phyloP scores from a whole-genome alignment of 2,888 invertebrate genomes.

The Timandra comae region DNA sequence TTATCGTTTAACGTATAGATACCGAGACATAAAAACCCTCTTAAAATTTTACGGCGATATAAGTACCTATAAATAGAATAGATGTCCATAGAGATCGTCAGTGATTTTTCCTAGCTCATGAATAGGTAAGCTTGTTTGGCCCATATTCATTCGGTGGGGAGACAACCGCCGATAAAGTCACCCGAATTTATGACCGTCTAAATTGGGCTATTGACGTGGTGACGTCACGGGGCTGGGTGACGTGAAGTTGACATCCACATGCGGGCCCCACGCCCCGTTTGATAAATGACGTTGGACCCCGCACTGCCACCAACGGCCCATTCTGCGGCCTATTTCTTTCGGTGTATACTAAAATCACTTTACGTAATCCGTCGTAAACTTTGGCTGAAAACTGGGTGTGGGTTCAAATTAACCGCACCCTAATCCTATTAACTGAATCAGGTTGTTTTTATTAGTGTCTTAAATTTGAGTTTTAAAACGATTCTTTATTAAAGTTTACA shows the following conservation, averaged over 20 bases:
- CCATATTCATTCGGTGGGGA: slow-evolving; percentile 27
- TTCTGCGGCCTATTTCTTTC: slow-evolving; percentile 21
- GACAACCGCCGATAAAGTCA: slow-evolving; percentile 34
- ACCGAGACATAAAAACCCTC: too few relatives aligned
- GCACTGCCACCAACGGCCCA: slow-evolving; percentile 9
- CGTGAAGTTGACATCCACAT: slow-evolving; percentile 28
- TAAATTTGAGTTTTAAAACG: too few relatives aligned
- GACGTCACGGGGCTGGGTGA: slow-evolving; percentile 37
- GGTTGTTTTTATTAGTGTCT: slow-evolving; percentile 14
- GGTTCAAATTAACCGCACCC: slow-evolving; percentile 17
- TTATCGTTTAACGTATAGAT: too few relatives aligned
- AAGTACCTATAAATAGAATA: slow-evolving; percentile 2
- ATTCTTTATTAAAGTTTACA: too few relatives aligned
- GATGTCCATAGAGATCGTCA: too few relatives aligned
- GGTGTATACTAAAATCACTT: slow-evolving; percentile 11
- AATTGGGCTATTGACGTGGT: slow-evolving; percentile 40
- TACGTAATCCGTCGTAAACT: slow-evolving; percentile 9
- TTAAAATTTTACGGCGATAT: slow-evolving; percentile 1
- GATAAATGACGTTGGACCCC: slow-evolving; percentile 29
- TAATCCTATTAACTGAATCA: slow-evolving; percentile 18
- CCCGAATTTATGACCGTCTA: slow-evolving; percentile 36
- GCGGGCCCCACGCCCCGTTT: slow-evolving; percentile 14
- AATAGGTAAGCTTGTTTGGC: slow-evolving; percentile 33
- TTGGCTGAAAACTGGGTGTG: slow-evolving; percentile 8
- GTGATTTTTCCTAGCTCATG: slow-evolving; percentile 1